Evolutionary conservation across 2,888 invertebrate genomes (phyloP), one percentile per base, ranked within the genome.

Genomic region (Hemithea aestivaria): DNA sequence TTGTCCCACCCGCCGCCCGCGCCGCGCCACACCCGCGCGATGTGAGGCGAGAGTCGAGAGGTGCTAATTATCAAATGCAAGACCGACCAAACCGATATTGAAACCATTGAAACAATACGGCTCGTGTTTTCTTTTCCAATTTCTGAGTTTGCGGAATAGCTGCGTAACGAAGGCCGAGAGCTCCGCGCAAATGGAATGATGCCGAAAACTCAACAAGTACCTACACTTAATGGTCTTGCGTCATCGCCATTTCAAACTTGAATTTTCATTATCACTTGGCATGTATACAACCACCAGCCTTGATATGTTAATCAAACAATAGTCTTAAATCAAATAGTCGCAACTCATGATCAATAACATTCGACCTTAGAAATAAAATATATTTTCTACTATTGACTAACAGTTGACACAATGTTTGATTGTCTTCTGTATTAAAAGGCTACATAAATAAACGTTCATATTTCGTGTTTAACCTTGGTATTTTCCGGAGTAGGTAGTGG

Each of bases 241-340:
- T 85, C 87, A 87, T 84, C 74, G 71, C 58, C 66, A 73, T 73
- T 84, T 79, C 78, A 84, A 85, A 87, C 87, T 85, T 87, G 85
- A 84, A 83, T 81, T 85, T 87, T 85, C 83, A 87, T 87, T 87
- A 85, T 87, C 87, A 85, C 87, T 77, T 83, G 72, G 72, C 73
- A 67, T 74, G 78, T 83, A 80, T 84, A 77, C 76, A 75, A 74
- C 76, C 74, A 71, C 62, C 71, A 85, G 77, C 85, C 85, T 87
- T 87, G 83, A 87, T 87, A 84, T 76, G 75, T 83, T 83, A 78
- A 73, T 77, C 85, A 85, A 87, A 87, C 85, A 85, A 85, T 82
- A 78, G 81, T 62, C 76, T 67, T 71, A 84, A 82, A 81, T 76
- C 83, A 84, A 82, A 80, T 69, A 79, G 67, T 73, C 70, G 66